These are phyloP conservation scores for Bombus ignitus DNA, from an alignment of 1,140 invertebrate species.

Conservation along the genomic window DNA sequence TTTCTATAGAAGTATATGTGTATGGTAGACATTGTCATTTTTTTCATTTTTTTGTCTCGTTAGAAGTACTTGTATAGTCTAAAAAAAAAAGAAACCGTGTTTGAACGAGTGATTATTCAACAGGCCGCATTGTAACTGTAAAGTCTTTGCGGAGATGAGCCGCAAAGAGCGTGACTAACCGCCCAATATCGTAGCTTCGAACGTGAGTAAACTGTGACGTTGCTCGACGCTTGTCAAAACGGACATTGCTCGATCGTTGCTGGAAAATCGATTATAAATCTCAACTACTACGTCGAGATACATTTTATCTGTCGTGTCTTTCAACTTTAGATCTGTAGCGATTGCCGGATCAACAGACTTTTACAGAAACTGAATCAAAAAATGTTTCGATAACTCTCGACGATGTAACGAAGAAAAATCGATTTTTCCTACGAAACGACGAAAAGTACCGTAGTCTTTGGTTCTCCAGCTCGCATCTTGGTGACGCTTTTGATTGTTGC, in stretches of 20 bases:
- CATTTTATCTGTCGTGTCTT: neutral
- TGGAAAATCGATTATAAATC: slow-evolving; percentile 6
- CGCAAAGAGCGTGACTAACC: neutral
- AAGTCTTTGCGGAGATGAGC: slow-evolving; percentile 17
- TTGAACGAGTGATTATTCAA: slow-evolving; percentile 25
- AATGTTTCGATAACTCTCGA: too few species aligned
- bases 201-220: slow-evolving; percentile 41
- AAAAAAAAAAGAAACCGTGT: neutral
- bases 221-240: slow-evolving; percentile 25
- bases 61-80: slow-evolving; percentile 11
- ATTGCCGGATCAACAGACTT: too few species aligned
- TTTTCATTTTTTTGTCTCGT: neutral
- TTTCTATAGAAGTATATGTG: slow-evolving; percentile 24
- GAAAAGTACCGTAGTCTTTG: neutral
- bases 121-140: slow-evolving; percentile 43
- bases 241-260: slow-evolving; percentile 7
- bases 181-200: slow-evolving; percentile 12
- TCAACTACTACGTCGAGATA: neutral
- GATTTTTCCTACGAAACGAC: slow-evolving; percentile 18
- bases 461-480: slow-evolving; percentile 25
- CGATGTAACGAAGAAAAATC: neutral
- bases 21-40: slow-evolving; percentile 8
- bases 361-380: neutral
- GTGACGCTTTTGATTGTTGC: slow-evolving; percentile 8
- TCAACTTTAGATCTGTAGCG: neutral